Evolutionary conservation across 2,797 vertebrate species (phyloP).

Genomic region (Acrocephalus scirpaceus): DNA sequence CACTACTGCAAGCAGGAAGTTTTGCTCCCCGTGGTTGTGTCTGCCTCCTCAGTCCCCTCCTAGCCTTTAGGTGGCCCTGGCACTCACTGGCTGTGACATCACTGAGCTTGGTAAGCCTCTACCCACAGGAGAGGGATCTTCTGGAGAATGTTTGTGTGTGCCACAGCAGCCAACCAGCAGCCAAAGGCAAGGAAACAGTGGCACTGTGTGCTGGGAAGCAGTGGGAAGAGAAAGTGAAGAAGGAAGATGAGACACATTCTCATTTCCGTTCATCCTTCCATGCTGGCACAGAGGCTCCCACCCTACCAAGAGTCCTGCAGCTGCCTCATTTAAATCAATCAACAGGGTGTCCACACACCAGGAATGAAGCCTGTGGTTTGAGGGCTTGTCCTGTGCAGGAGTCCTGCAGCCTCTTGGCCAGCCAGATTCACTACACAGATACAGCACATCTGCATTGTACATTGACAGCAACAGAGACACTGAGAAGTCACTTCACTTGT

Average conservation of each 20-base stretch:
- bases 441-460: not conserved
- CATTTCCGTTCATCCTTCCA: rapidly evolving
- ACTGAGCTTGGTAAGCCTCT: not conserved
- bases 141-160: not conserved
- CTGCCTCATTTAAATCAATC: not conserved
- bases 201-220: not conserved
- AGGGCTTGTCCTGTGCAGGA: not conserved
- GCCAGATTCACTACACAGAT: not conserved
- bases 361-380: not conserved
- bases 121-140: not conserved
- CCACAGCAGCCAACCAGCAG: too few species aligned
- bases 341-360: rapidly evolving
- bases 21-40: rapidly evolving
- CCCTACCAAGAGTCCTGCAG: not conserved
- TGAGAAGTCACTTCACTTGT: not conserved
- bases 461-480: not conserved
- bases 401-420: not conserved
- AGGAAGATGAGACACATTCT: not conserved
- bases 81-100: not conserved
- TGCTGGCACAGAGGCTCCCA: not conserved
- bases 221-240: not conserved
- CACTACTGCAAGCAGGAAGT: not conserved
- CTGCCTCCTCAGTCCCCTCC: not conserved
- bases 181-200: not conserved
- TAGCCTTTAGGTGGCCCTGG: not conserved